Evolutionary conservation across 1,140 invertebrate species (phyloP).

Genomic region (Drosophila kanapiae): DNA sequence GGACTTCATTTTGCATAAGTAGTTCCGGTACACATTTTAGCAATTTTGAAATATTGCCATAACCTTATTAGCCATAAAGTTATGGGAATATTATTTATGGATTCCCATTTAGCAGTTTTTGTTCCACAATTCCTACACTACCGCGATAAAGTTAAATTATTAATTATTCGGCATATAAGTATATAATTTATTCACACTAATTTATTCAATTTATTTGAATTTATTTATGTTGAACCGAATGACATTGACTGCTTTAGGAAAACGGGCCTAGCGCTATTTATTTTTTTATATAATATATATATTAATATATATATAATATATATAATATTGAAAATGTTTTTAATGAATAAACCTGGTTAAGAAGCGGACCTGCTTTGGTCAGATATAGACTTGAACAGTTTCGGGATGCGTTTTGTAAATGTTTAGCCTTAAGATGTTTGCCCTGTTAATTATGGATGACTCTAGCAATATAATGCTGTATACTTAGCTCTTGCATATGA

Average conservation of each 20-base stretch:
- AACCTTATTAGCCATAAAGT: too few species aligned
- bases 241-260: constrained; percentile 7
- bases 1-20: not conserved
- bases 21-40: not conserved
- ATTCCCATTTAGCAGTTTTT: not conserved
- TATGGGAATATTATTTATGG: too few species aligned
- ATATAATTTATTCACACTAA: too few species aligned
- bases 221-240: not conserved
- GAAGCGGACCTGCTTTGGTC: not conserved
- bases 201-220: not conserved
- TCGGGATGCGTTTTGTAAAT: constrained; percentile 53
- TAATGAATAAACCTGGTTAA: not conserved
- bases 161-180: too few species aligned
- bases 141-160: not conserved
- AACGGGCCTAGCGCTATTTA: not conserved
- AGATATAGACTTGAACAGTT: constrained; percentile 6
- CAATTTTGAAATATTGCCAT: too few species aligned
- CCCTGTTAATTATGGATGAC: constrained; percentile 42
- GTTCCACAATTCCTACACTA: not conserved
- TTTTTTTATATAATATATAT: not conserved
- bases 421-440: constrained; percentile 56
- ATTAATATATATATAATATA: not conserved
- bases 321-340: not conserved
- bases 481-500: constrained; percentile 32
- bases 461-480: constrained; percentile 36